These are phyloP conservation scores for Samia ricini DNA, from an alignment of 1,140 invertebrate species.

Conservation along the genomic window DNA sequence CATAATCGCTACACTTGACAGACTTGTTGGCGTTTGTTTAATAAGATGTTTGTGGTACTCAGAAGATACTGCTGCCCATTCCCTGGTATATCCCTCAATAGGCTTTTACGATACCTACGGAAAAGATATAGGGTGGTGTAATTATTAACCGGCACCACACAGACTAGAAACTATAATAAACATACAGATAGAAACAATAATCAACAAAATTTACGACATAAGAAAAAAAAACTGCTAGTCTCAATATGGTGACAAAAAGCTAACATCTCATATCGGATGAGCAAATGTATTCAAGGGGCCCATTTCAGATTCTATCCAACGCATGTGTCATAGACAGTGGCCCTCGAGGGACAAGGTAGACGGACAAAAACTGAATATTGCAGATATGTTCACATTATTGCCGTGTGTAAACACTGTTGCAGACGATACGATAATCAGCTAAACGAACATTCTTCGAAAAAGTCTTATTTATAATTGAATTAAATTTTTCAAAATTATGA, in stretches of 20 bases:
- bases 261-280: slow-evolving; percentile 56
- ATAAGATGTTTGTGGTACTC: too few species aligned
- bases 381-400: slow-evolving; percentile 72
- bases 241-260: slow-evolving; percentile 66
- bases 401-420: slow-evolving; percentile 24
- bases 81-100: too few species aligned
- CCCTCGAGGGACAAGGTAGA: slow-evolving; percentile 48
- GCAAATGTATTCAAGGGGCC: slow-evolving; percentile 69
- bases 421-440: slow-evolving; percentile 25
- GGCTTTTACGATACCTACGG: too few species aligned
- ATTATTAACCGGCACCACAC: too few species aligned
- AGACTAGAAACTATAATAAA: too few species aligned
- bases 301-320: slow-evolving; percentile 55
- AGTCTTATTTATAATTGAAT: too few species aligned
- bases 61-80: too few species aligned
- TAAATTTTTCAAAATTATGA: too few species aligned
- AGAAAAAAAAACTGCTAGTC: slow-evolving; percentile 14
- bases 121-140: too few species aligned
- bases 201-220: slow-evolving; percentile 5
- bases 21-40: too few species aligned
- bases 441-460: too few species aligned
- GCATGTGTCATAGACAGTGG: slow-evolving; percentile 66
- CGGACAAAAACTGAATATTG: slow-evolving; percentile 71
- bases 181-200: background rate
- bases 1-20: too few species aligned